A percentile compares a stretch with the other conserved stretches of the same genome.
phyloP scores from a whole-genome alignment of 2,888 invertebrate species.

The Darwinula stevensoni region DNA sequence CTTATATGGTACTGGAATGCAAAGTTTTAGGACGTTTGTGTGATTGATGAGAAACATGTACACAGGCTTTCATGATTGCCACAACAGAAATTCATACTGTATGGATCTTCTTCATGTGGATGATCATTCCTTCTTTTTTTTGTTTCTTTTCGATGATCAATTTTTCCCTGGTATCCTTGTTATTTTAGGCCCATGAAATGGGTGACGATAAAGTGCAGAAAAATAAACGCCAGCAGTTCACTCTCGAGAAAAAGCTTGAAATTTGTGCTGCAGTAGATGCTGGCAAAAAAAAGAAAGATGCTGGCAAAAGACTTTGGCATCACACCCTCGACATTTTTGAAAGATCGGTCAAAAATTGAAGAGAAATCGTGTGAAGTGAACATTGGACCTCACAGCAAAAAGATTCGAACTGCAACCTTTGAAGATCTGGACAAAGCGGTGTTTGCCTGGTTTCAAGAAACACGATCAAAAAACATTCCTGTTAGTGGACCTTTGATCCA shows the following conservation, averaged over 20 bases:
- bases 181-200: too few species aligned
- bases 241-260: constrained; percentile 1
- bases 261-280: neutral
- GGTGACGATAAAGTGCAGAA: neutral
- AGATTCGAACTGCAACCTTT: neutral
- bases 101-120: too few species aligned
- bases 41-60: too few species aligned
- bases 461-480: neutral
- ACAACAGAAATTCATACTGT: too few species aligned
- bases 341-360: constrained; percentile 1
- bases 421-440: neutral
- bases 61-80: too few species aligned
- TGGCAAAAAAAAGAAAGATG: constrained; percentile 1
- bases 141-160: too few species aligned
- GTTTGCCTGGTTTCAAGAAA: neutral
- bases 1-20: too few species aligned
- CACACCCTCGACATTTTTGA: neutral
- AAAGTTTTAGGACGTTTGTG: too few species aligned
- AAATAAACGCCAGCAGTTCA: neutral
- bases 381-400: neutral
- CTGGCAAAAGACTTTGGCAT: neutral
- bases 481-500: neutral
- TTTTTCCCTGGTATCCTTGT: too few species aligned
- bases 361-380: neutral
- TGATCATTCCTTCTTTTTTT: too few species aligned